phyloP scores from a whole-genome alignment of 2,888 invertebrate genomes.

The Bembecia ichneumoniformis region DNA sequence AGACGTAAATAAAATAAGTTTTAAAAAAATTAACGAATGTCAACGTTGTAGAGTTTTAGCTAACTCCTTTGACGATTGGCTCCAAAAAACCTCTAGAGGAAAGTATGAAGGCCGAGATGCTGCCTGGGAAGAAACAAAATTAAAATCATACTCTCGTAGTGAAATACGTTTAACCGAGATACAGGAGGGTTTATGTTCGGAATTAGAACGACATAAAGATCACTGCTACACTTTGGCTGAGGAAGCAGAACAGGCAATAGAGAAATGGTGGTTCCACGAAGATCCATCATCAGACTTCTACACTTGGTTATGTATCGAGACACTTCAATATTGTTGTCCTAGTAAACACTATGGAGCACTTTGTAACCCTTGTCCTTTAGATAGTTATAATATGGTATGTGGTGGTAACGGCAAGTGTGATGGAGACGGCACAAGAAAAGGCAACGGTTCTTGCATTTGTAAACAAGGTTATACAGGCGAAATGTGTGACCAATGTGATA shows the following conservation, averaged over 20 bases:
- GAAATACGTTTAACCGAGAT: slow-evolving; percentile 94
- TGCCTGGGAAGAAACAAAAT: slow-evolving; percentile 92
- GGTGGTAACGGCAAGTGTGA: slow-evolving; percentile 81
- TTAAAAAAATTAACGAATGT: slow-evolving; percentile 48
- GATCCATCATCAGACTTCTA: slow-evolving; percentile 50
- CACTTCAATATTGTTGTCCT: slow-evolving; percentile 86
- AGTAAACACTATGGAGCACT: slow-evolving; percentile 83
- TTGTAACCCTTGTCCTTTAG: slow-evolving; percentile 80
- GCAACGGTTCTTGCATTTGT: slow-evolving; percentile 92
- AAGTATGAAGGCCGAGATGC: slow-evolving; percentile 95
- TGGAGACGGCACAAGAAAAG: slow-evolving; percentile 93
- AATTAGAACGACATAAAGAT: slow-evolving; percentile 77
- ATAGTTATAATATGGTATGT: slow-evolving; percentile 76
- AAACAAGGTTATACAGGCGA: slow-evolving; percentile 84
- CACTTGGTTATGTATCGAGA: slow-evolving; percentile 84
- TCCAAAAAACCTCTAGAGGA: slow-evolving; percentile 84
- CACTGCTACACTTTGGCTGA: slow-evolving; percentile 88
- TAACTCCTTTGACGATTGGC: slow-evolving; percentile 83
- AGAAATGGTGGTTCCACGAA: slow-evolving; percentile 91
- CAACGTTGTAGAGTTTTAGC: slow-evolving; percentile 80
- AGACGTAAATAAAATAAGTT: neutral
- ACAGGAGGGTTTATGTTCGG: slow-evolving; percentile 87
- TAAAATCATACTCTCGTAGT: slow-evolving; percentile 86
- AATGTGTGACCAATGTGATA: slow-evolving; percentile 82
- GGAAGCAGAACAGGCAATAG: slow-evolving; percentile 83